Conservation (phyloP, 2,797 vertebrate species). For the Melanotaenia boesemani region DNA sequence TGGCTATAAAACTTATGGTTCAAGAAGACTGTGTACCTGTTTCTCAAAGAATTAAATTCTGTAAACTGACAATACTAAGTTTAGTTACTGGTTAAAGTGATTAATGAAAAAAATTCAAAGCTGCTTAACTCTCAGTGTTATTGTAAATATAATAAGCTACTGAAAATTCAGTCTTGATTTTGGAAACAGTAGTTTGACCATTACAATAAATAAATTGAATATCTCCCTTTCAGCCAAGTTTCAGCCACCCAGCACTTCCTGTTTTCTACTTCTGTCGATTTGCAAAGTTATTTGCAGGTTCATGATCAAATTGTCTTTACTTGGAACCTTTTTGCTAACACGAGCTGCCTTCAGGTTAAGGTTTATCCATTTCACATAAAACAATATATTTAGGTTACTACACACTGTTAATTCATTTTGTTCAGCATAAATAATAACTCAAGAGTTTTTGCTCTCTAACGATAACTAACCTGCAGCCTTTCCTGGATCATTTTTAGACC, state of each 20-base stretch:
- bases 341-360: not conserved
- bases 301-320: not conserved
- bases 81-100: not conserved
- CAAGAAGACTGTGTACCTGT: not conserved
- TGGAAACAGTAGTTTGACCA: not conserved
- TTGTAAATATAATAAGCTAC: not conserved
- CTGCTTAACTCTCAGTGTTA: not conserved
- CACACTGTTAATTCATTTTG: not conserved
- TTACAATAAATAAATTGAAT: not conserved
- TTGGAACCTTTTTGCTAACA: not conserved
- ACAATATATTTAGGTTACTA: not conserved
- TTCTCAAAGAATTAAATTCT: not conserved
- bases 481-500: not conserved
- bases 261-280: not conserved
- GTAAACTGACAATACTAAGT: not conserved
- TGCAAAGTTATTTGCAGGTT: not conserved
- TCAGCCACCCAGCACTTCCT: not conserved
- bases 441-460: not conserved
- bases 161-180: not conserved
- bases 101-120: not conserved
- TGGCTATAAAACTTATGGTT: constrained; percentile 29
- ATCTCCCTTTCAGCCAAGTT: not conserved
- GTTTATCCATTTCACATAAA: not conserved
- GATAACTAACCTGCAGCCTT: not conserved
- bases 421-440: not conserved